Conservation (phyloP, 30 jellyfish, hydroid and myxozoan species). For the Aurelia sp. region DNA sequence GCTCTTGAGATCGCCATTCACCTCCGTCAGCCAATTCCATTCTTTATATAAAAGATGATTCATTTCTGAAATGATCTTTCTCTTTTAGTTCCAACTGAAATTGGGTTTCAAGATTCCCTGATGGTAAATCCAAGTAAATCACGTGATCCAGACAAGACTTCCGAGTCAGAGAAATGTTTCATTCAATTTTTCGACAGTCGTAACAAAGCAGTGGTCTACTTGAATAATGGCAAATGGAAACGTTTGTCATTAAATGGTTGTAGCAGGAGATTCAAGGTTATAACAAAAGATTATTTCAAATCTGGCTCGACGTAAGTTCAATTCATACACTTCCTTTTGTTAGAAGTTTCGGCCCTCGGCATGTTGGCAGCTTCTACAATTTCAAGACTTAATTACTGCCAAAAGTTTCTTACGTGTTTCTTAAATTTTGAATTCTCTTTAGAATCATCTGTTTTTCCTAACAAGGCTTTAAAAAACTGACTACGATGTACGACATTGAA, state of each 20-base stretch:
- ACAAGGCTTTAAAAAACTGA: too few species aligned
- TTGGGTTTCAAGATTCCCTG: conserved; percentile 20
- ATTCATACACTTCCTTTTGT: neutral
- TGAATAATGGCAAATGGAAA: neutral
- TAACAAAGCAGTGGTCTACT: too few species aligned
- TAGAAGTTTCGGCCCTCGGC: too few species aligned
- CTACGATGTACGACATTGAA: too few species aligned
- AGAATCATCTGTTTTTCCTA: too few species aligned
- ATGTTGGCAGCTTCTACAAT: too few species aligned
- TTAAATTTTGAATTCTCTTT: too few species aligned
- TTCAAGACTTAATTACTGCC: too few species aligned
- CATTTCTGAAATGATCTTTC: neutral
- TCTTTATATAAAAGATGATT: too few species aligned
- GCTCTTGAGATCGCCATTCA: too few species aligned
- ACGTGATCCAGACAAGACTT: conserved; percentile 23
- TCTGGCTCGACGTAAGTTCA: conserved; percentile 12
- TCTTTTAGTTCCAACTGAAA: conserved; percentile 5
- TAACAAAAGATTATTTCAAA: neutral
- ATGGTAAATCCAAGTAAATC: conserved; percentile 2
- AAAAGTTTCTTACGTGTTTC: too few species aligned
- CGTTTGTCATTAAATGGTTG: neutral
- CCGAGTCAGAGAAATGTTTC: conserved; percentile 10
- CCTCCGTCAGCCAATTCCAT: too few species aligned
- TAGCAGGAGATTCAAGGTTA: conserved; percentile 6
- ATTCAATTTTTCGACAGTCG: neutral